Evolutionary conservation across 2,113 vertebrate species (phyloP), one percentile per base, ranked within the genome.

Genomic region (Ciconia maguari): DNA sequence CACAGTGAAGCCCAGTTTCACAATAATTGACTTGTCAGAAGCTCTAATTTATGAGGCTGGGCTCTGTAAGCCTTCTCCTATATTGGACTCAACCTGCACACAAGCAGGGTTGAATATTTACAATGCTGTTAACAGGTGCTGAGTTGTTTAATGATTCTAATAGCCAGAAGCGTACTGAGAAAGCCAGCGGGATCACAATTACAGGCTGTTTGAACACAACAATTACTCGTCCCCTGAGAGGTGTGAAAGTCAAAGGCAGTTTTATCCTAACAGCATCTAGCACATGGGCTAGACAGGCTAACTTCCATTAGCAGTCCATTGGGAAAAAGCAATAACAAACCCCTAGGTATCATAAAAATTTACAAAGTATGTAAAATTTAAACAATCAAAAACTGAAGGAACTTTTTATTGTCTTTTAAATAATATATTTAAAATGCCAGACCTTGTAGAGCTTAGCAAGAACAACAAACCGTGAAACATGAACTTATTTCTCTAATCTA

Each of bases 91-190:
- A 98, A 98, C 97, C 97, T 98, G 98, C 98, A 98, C 98, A 98
- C 98, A 97, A 98, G 98, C 98, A 98, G 98, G 98, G 98, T 99
- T 99, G 98, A 99, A 99, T 99, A 99, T 99, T 99, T 99, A 99
- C 99, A 99, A 99, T 99, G 98, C 99, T 98, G 99, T 99, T 99
- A 99, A 99, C 99, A 99, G 99, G 99, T 99, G 99, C 98, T 98
- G 98, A 99, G 98, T 99, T 98, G 98, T 99, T 99, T 99, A 99
- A 99, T 99, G 98, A 98, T 97, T 98, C 98, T 99, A 99, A 99
- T 99, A 99, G 98, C 98, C 97, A 98, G 96, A 98, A 99, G 99
- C 98, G 97, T 98, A 98, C 98, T 98, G 97, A 98, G 99, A 98
- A 98, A 98, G 97, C 98, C 98, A 99, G 98, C 98, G 98, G 98